Evolutionary conservation across 2,888 invertebrate genomes (phyloP).

Genomic region (Tenthredo notha): DNA sequence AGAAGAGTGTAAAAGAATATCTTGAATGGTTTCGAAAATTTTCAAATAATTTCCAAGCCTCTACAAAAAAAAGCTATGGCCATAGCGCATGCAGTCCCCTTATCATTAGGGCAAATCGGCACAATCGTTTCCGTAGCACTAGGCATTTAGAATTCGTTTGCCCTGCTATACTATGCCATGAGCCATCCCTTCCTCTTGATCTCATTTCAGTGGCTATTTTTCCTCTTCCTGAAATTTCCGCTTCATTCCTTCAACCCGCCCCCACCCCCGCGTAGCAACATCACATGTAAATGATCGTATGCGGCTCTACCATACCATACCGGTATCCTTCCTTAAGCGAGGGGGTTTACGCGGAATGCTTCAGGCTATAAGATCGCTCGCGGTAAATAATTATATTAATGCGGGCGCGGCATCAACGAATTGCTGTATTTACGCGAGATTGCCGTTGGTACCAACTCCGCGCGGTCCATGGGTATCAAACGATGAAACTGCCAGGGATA

Average conservation of each 20-base stretch:
- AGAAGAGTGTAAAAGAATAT: neutral
- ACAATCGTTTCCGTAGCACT: conserved; percentile 64
- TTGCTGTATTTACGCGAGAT: conserved; percentile 77
- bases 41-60: no score
- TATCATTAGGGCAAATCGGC: conserved; percentile 67
- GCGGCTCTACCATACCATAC: neutral
- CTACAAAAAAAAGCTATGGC: neutral
- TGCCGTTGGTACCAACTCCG: conserved; percentile 65
- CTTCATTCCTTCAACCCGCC: neutral
- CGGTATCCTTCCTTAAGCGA: neutral
- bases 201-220: conserved; percentile 19
- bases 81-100: conserved; percentile 55
- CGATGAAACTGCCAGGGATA: conserved; percentile 61
- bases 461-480: conserved; percentile 66
- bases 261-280: neutral
- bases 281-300: conserved; percentile 39
- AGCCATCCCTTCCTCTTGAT: neutral
- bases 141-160: conserved; percentile 50
- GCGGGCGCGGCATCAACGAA: conserved; percentile 75
- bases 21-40: neutral
- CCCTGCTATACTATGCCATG: neutral
- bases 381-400: conserved; percentile 79
- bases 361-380: conserved; percentile 66
- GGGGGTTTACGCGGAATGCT: conserved; percentile 63
- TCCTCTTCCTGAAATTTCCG: conserved; percentile 8